A percentile compares a stretch with the other conserved stretches of the same genome.
These are phyloP conservation scores for Ibidorhyncha struthersii DNA, from an alignment of 2,113 vertebrate genomes.

Conservation along the genomic window DNA sequence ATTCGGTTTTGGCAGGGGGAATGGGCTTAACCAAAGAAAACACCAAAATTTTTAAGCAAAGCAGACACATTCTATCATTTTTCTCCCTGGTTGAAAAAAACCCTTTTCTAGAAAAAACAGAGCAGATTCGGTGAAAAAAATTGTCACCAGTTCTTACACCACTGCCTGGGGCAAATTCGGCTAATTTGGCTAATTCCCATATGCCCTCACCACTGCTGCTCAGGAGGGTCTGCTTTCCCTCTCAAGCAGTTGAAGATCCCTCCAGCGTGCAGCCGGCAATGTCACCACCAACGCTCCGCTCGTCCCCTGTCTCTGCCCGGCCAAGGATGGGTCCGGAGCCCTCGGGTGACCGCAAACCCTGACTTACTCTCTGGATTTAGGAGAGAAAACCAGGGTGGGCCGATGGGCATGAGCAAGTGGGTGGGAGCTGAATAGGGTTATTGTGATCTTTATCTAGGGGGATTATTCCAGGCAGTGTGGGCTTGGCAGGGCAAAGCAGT, in stretches of 20 bases:
- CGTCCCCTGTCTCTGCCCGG: neutral
- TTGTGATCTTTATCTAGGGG: conserved; percentile 49
- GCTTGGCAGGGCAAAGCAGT: neutral
- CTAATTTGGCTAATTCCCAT: neutral
- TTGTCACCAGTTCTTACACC: neutral
- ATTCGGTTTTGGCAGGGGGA: conserved; percentile 12
- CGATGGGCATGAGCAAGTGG: neutral
- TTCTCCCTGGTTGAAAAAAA: neutral
- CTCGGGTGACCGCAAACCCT: neutral
- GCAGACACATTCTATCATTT: neutral
- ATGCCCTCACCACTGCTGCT: neutral
- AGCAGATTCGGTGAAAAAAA: neutral
- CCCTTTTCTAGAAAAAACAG: neutral
- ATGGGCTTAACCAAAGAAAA: conserved; percentile 2
- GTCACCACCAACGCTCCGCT: neutral
- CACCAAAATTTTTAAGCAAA: conserved; percentile 26
- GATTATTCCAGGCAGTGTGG: conserved; percentile 14
- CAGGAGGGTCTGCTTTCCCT: neutral
- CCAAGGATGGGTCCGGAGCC: rapidly evolving
- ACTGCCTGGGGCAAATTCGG: neutral
- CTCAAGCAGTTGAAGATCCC: neutral
- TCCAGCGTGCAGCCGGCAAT: rapidly evolving
- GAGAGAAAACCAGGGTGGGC: conserved; percentile 40
- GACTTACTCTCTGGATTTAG: neutral
- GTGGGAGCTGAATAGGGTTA: conserved; percentile 24